phyloP scores from a whole-genome alignment of 2,888 invertebrate species.

The Disparrhopalites patrizii region DNA sequence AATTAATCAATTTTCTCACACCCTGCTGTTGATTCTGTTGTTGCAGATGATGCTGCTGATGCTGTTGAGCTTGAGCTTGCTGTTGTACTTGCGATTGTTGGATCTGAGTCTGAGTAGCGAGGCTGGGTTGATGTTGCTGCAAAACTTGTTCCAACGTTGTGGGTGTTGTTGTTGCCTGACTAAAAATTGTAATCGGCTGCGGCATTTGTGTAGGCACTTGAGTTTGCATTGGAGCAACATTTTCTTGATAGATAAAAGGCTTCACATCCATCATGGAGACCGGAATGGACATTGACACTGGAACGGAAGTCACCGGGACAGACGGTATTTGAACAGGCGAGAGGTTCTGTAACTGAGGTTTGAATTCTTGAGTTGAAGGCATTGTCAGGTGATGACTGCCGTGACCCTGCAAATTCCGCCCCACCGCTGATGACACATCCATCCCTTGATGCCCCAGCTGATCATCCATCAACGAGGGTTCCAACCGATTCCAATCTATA shows the following conservation, averaged over 20 bases:
- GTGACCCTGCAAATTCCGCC: neutral
- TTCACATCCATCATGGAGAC: conserved; percentile 15
- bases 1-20: conserved; percentile 21
- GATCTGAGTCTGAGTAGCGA: no score
- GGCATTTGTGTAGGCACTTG: conserved; percentile 9
- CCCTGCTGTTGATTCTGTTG: neutral
- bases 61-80: neutral
- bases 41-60: neutral
- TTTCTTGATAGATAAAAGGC: conserved; percentile 15
- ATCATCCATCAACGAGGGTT: conserved; percentile 32
- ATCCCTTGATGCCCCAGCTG: neutral
- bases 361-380: neutral
- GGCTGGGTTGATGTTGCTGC: no score
- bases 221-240: conserved; percentile 4
- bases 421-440: neutral
- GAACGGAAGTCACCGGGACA: neutral
- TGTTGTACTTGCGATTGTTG: no score
- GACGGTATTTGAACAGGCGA: neutral
- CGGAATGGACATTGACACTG: neutral
- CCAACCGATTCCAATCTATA: conserved; percentile 40
- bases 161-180: conserved; percentile 12
- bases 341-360: neutral
- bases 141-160: conserved; percentile 17
- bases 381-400: neutral
- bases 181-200: conserved; percentile 17